phyloP scores from a whole-genome alignment of 2,888 invertebrate genomes.

The Bombylius discolor region DNA sequence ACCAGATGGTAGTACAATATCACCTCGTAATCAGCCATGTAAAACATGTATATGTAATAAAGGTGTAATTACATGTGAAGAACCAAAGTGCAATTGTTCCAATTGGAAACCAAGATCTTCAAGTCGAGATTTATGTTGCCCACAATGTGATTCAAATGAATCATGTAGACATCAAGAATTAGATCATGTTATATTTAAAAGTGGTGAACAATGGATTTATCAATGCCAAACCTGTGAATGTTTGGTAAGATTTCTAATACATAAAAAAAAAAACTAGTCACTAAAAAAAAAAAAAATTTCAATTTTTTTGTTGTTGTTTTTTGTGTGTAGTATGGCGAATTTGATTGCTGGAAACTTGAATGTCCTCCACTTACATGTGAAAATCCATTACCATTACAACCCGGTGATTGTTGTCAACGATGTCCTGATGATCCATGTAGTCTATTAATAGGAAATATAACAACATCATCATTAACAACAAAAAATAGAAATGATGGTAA shows the following conservation, averaged over 20 bases:
- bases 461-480: neutral
- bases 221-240: conserved; percentile 89
- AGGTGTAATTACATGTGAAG: conserved; percentile 55
- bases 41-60: conserved; percentile 39
- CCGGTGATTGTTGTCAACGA: conserved; percentile 58
- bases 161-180: conserved; percentile 71
- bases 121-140: conserved; percentile 56
- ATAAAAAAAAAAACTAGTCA: neutral
- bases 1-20: conserved; percentile 43
- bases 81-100: conserved; percentile 55
- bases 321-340: conserved; percentile 56
- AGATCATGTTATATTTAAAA: conserved; percentile 58
- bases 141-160: conserved; percentile 61
- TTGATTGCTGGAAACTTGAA: conserved; percentile 79
- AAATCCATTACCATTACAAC: conserved; percentile 44
- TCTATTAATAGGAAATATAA: conserved; percentile 17
- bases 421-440: conserved; percentile 51
- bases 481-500: conserved; percentile 2
- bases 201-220: conserved; percentile 79
- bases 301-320: neutral
- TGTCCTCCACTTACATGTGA: conserved; percentile 59
- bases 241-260: conserved; percentile 43
- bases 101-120: conserved; percentile 19
- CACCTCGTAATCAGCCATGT: conserved; percentile 40
- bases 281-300: too few relatives aligned